A percentile compares a stretch with the other conserved stretches of the same genome.
Evolutionary conservation across 2,888 invertebrate species (phyloP).

Genomic region (Drosophila diplacantha): DNA sequence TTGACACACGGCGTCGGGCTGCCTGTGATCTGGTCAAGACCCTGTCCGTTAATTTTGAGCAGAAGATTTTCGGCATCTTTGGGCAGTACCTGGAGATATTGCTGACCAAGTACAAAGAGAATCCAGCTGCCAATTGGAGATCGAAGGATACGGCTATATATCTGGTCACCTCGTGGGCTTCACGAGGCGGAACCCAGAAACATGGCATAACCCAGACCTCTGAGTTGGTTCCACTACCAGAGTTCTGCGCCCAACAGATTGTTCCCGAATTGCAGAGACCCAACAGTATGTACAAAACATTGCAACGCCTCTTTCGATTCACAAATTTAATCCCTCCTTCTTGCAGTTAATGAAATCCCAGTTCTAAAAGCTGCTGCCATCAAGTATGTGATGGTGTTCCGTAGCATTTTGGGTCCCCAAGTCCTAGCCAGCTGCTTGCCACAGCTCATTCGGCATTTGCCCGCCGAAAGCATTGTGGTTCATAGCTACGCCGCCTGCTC

Average conservation of each 20-base stretch:
- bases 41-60: conserved; percentile 91
- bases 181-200: conserved; percentile 91
- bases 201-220: conserved; percentile 95
- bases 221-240: conserved; percentile 90
- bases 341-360: conserved; percentile 88
- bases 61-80: conserved; percentile 91
- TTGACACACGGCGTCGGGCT: conserved; percentile 95
- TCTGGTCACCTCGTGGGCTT: conserved; percentile 95
- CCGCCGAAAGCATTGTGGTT: conserved; percentile 89
- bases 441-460: conserved; percentile 86
- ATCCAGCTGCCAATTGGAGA: conserved; percentile 90
- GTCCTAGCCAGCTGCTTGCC: conserved; percentile 87
- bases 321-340: not conserved
- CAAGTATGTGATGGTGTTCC: conserved; percentile 97
- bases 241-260: conserved; percentile 93
- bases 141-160: conserved; percentile 97
- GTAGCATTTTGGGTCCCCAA: conserved; percentile 90
- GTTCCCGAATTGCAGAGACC: conserved; percentile 88
- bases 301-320: too few relatives aligned
- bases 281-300: conserved; percentile 80
- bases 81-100: conserved; percentile 85
- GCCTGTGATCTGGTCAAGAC: conserved; percentile 98
- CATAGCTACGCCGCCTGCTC: conserved; percentile 97
- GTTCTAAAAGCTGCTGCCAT: conserved; percentile 97
- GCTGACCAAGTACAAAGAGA: conserved; percentile 85